A percentile compares a stretch with the other conserved stretches of the same genome.
Evolutionary conservation across 2,797 vertebrate species (phyloP).

Genomic region (Chelonia mydas): DNA sequence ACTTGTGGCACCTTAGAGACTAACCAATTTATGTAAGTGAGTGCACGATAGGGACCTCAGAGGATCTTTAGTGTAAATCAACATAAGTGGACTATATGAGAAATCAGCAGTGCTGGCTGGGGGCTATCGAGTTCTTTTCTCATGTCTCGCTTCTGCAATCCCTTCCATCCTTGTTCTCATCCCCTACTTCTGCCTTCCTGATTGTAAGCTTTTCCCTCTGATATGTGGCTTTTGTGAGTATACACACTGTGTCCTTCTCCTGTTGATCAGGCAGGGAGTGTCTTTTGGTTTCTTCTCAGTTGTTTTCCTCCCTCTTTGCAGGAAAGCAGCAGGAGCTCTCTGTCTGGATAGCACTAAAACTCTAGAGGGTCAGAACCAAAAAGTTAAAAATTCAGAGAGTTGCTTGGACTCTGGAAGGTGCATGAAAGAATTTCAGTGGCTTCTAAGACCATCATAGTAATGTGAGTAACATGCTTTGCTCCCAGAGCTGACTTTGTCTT

Average conservation of each 20-base stretch:
- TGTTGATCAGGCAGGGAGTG: background rate
- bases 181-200: background rate
- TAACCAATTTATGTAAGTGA: too few species aligned
- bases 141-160: background rate
- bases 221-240: background rate
- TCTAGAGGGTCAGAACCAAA: background rate
- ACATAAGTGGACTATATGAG: fast-evolving
- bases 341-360: fast-evolving
- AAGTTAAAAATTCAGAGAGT: background rate
- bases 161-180: background rate
- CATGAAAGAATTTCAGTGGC: background rate
- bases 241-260: background rate
- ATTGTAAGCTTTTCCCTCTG: background rate
- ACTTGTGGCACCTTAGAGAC: too few species aligned
- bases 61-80: fast-evolving
- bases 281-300: background rate
- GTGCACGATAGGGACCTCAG: background rate
- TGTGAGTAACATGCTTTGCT: background rate
- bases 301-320: background rate
- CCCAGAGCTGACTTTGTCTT: background rate
- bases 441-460: background rate
- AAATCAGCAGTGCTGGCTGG: fast-evolving
- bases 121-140: background rate
- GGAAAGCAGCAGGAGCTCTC: background rate
- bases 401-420: background rate